Base-by-base conservation (phyloP, 2,888 invertebrate species). In the Allolobophora icterica region DNA sequence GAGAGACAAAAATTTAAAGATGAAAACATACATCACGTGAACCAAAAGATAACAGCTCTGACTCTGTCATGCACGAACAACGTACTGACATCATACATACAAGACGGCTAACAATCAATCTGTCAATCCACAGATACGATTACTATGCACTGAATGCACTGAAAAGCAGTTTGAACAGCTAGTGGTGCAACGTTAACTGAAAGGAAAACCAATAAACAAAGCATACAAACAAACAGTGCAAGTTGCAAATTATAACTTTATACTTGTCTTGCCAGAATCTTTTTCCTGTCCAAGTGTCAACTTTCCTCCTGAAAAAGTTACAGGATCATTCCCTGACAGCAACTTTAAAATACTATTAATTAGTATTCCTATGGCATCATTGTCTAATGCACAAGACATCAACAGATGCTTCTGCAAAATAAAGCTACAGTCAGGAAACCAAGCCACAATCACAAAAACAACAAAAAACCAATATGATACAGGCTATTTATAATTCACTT, bases 211-310 rank as follows among this genome's bases (percentile, higher is more conserved):
- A 71, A 13, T 30, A n/a, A 52, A 52, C 21, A 52, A 52, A 71
- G 71, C 71, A 71, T 71, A 71, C 71, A n/a, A 8, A 71, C n/a
- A 71, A 71, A 71, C n/a, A 71, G 71, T 71, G 71, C 71, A 71
- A 30, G 71, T 17, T n/a, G 45, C 45, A 58, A 58, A 58, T 52
- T 90, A 90, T 40, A 34, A 52, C 38, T 24, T 38, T 84, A 84
- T 91, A 91, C 91, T 91, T 91, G 91, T 90, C 52, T 90, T 92
- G 42, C 90, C 91, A 71, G 40, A 34, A 45, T 92, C 91, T 45
- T 92, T 90, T 30, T 91, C 91, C 58, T 90, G 91, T 21, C 89
- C 89, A 45, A 90, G 33, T 4, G 90, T 83, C 24, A 91, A 71
- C 58, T 91, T 92, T 42, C 90, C 89, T 33, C 92, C 92, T 92